Conservation (phyloP, 2,797 vertebrate species). For the Diplodus sargus region DNA sequence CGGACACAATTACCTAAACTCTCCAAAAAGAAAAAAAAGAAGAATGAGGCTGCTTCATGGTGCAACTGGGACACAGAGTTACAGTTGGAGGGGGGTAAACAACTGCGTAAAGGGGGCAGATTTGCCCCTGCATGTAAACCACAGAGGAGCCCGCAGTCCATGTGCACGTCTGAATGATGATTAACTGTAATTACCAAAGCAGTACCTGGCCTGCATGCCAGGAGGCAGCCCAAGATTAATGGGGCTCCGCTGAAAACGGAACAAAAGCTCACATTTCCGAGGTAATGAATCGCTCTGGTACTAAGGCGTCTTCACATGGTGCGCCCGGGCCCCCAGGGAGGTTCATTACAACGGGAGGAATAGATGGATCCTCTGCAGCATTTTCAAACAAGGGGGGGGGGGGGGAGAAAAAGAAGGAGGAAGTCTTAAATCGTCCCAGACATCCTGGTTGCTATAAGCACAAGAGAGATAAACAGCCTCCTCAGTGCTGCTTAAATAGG, state of each 20-base stretch:
- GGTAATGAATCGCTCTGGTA: slow-evolving; percentile 81
- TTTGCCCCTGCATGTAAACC: slow-evolving; percentile 36
- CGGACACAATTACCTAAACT: slow-evolving; percentile 38
- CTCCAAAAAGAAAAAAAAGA: background rate
- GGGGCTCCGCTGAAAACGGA: slow-evolving; percentile 75
- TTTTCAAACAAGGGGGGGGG: slow-evolving; percentile 48
- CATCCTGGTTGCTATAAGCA: slow-evolving; percentile 62
- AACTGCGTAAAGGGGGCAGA: slow-evolving; percentile 13
- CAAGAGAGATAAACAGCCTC: slow-evolving; percentile 67
- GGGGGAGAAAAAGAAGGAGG: slow-evolving; percentile 34
- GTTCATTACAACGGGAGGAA: slow-evolving; percentile 67
- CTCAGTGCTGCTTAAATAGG: slow-evolving; percentile 54
- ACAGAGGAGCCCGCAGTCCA: slow-evolving; percentile 51
- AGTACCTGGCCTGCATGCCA: slow-evolving; percentile 77
- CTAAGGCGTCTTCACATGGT: slow-evolving; percentile 69
- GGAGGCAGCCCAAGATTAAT: slow-evolving; percentile 79
- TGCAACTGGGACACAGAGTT: slow-evolving; percentile 32
- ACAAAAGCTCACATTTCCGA: slow-evolving; percentile 81
- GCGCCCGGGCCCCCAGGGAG: slow-evolving; percentile 57
- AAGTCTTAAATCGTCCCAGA: slow-evolving; percentile 75
- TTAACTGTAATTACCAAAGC: slow-evolving; percentile 82
- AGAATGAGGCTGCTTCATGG: slow-evolving; percentile 4
- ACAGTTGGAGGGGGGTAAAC: slow-evolving; percentile 39
- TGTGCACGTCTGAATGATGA: slow-evolving; percentile 78
- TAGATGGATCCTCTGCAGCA: slow-evolving; percentile 67